A percentile compares a stretch with the other conserved stretches of the same genome.
phyloP scores from a whole-genome alignment of 2,113 vertebrate species.

The Nannobrachium achirus region DNA sequence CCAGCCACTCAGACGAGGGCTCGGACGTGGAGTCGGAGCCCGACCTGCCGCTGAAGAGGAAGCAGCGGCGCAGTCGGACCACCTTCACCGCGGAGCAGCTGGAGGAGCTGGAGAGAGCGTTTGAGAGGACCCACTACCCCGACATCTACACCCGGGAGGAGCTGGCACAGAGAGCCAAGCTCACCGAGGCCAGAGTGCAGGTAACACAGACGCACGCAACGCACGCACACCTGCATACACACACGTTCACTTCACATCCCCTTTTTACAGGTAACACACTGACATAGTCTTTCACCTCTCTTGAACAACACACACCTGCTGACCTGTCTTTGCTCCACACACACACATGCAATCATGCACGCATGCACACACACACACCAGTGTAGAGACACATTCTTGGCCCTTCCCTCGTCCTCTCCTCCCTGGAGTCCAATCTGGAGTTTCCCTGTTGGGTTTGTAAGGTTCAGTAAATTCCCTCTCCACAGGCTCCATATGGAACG shows the following conservation, averaged over 20 bases:
- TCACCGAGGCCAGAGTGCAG: conserved; percentile 95
- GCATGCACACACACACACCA: conserved; percentile 13
- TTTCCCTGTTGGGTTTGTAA: conserved; percentile 77
- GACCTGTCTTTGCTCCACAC: conserved; percentile 10
- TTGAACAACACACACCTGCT: conserved; percentile 28
- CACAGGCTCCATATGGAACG: conserved; percentile 86
- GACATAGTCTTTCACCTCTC: conserved; percentile 17
- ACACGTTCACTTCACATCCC: neutral
- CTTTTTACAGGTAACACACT: conserved; percentile 1
- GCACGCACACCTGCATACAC: conserved; percentile 3
- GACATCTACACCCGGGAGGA: conserved; percentile 97
- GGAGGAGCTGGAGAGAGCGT: conserved; percentile 93
- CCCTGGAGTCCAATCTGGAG: conserved; percentile 83
- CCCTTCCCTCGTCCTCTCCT: conserved; percentile 62
- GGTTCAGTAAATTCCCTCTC: conserved; percentile 82
- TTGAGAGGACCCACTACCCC: conserved; percentile 95
- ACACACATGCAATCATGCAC: neutral
- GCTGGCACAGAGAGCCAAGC: conserved; percentile 92
- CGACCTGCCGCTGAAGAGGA: conserved; percentile 91
- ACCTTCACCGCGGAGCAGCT: conserved; percentile 95
- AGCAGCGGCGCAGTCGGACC: conserved; percentile 92
- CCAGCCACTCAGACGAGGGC: conserved; percentile 92
- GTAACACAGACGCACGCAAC: conserved; percentile 67
- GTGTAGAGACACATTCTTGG: neutral
- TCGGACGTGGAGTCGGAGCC: conserved; percentile 96